These are phyloP conservation scores for Hemicrepidius hirtus DNA, from an alignment of 2,888 invertebrate species.

Conservation along the genomic window DNA sequence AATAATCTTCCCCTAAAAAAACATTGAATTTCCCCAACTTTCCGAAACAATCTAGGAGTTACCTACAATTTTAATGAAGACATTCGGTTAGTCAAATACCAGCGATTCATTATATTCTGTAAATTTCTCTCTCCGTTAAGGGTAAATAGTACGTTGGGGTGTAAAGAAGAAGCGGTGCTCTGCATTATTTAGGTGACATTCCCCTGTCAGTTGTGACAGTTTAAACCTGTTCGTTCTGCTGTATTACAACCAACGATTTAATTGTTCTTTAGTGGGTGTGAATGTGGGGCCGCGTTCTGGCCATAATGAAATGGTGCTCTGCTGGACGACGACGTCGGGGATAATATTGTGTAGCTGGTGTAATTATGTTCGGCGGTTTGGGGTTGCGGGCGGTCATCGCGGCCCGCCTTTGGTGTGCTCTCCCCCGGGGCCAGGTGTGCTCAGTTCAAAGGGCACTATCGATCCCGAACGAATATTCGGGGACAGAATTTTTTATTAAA, in stretches of 20 bases:
- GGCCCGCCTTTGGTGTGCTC: conserved; percentile 26
- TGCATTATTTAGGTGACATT: conserved; percentile 1
- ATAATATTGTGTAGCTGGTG: conserved; percentile 40
- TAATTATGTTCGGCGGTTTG: conserved; percentile 39
- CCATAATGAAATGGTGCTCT: conserved; percentile 40
- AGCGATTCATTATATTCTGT: too few species aligned
- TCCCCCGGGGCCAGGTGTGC: conserved; percentile 36
- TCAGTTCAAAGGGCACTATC: conserved; percentile 37
- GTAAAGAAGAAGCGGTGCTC: too few species aligned
- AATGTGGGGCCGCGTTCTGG: conserved; percentile 20
- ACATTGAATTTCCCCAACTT: too few species aligned
- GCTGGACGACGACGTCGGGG: conserved; percentile 21
- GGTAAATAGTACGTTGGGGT: too few species aligned
- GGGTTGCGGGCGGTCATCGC: conserved; percentile 34
- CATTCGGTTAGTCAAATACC: too few species aligned
- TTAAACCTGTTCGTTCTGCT: not conserved
- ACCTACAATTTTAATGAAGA: too few species aligned
- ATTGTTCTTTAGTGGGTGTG: conserved; percentile 37
- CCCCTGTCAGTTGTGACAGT: not conserved
- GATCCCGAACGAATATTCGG: conserved; percentile 36
- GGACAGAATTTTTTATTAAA: conserved; percentile 32
- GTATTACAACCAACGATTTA: conserved; percentile 5
- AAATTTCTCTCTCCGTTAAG: too few species aligned
- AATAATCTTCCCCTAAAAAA: too few species aligned
- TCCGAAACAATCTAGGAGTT: too few species aligned